Evolutionary conservation across 2,797 vertebrate species (phyloP), one percentile per base, ranked within the genome.

Genomic region (Coracias cyanogaster): DNA sequence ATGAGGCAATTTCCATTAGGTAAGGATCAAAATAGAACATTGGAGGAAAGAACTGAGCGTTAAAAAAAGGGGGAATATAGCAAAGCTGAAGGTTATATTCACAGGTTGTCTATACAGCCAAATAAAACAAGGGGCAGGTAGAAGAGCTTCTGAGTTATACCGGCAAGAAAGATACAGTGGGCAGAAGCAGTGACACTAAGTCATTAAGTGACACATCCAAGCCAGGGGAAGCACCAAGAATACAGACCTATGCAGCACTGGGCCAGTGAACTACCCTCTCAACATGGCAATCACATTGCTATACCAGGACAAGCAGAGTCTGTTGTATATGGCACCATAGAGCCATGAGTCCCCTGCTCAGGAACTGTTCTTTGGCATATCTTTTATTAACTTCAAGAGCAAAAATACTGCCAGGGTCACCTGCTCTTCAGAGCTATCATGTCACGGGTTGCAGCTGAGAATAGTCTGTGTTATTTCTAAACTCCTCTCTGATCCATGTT

Each of bases 401-500:
- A 85, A 84, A 82, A 85, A 2, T 16, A 20, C 10, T 58, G 31
- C 39, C n/a, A 74, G 26, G 24, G 24, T 71, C 65, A 80, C 57
- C 33, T 78, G 28, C 43, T 92, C 54, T 74, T 93, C 57, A 48
- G 7, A 51, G 37, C 6, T 90, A 35, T 28, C 60, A 26, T 3
- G 39, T 41, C 8, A 9, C 22, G 21, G 55, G 33, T 18, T 54
- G 76, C 20, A 64, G 61, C 61, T 57, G 29, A 49, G 24, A 55
- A 37, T 41, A 57, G 82, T 80, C 35, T 54, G 18, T 64, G 55
- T 28, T 18, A 21, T 79, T 94, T 86, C 85, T 78, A 51, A 88
- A 74, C 31, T 61, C 24, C 29, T 55, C 48, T 79, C 25, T 62
- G 58, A 81, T 62, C 62, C 45, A 57, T 35, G 69, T 80, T 94